Conservation (phyloP, 2,797 vertebrate genomes). For the Typhlichthys eigenmanni region DNA sequence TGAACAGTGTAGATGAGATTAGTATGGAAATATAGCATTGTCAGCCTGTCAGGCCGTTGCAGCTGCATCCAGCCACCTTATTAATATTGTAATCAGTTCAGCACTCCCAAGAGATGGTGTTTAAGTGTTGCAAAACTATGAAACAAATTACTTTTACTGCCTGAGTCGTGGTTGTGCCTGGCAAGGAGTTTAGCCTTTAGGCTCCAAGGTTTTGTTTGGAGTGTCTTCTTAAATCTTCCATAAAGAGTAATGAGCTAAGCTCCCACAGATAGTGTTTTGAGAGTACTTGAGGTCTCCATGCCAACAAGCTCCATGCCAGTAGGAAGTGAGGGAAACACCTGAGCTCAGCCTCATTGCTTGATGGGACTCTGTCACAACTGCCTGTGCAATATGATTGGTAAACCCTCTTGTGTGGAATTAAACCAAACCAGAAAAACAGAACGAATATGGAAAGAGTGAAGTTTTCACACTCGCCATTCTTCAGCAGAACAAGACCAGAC, state of each 20-base stretch:
- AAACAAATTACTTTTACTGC: slow-evolving; percentile 59
- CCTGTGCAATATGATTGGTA: slow-evolving; percentile 4
- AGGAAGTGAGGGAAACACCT: slow-evolving; percentile 22
- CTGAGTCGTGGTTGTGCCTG: slow-evolving; percentile 37
- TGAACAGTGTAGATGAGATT: background rate
- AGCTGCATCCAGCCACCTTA: slow-evolving; percentile 33
- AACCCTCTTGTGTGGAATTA: slow-evolving; percentile 20
- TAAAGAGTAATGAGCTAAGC: slow-evolving; percentile 58
- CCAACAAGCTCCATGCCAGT: slow-evolving; percentile 6
- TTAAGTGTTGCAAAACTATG: slow-evolving; percentile 41
- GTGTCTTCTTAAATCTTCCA: slow-evolving; percentile 55
- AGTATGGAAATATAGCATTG: slow-evolving; percentile 21
- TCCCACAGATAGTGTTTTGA: slow-evolving; percentile 41
- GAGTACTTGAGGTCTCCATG: slow-evolving; percentile 5
- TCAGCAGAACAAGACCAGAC: slow-evolving; percentile 24
- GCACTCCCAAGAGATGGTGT: slow-evolving; percentile 23
- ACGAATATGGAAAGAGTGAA: slow-evolving; percentile 47
- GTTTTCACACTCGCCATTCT: slow-evolving; percentile 26
- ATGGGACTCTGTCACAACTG: slow-evolving; percentile 31
- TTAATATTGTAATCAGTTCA: slow-evolving; percentile 39
- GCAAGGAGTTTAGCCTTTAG: slow-evolving; percentile 26
- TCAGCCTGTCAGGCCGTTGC: slow-evolving; percentile 19
- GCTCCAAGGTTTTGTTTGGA: slow-evolving; percentile 44
- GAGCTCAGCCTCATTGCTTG: slow-evolving; percentile 9
- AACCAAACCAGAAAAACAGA: slow-evolving; percentile 23